These are phyloP conservation scores for Temnothorax rugatulus DNA, from an alignment of 2,888 invertebrate genomes.

Conservation along the genomic window DNA sequence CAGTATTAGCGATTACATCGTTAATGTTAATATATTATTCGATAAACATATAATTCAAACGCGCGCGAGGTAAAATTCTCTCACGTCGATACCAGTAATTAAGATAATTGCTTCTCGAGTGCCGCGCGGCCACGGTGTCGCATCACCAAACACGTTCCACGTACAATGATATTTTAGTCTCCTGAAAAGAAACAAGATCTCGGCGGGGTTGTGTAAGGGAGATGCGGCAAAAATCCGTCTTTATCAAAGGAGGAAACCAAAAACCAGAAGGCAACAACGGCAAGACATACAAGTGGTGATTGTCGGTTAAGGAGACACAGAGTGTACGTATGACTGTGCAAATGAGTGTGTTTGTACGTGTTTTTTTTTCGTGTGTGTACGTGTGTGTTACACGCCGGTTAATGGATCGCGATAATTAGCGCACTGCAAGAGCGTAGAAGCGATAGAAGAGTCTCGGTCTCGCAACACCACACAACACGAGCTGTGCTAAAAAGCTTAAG, in stretches of 20 bases:
- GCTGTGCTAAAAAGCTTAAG: slow-evolving; percentile 75
- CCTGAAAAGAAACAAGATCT: slow-evolving; percentile 80
- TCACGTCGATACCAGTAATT: slow-evolving; percentile 11
- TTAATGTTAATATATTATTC: neutral
- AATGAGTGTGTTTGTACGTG: neutral
- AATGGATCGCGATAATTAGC: slow-evolving; percentile 54
- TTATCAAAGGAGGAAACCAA: slow-evolving; percentile 78
- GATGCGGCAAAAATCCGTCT: slow-evolving; percentile 81
- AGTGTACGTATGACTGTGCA: neutral
- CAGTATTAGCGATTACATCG: neutral
- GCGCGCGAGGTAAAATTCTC: neutral
- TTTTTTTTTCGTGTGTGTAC: neutral
- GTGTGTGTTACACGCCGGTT: slow-evolving; percentile 33
- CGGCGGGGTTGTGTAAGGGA: slow-evolving; percentile 63
- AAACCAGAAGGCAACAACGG: slow-evolving; percentile 71
- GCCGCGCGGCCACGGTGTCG: slow-evolving; percentile 12
- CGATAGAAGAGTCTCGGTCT: slow-evolving; percentile 50
- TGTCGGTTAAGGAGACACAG: slow-evolving; percentile 44
- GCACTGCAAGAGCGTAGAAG: slow-evolving; percentile 54
- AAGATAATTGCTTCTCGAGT: slow-evolving; percentile 23
- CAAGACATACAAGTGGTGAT: slow-evolving; percentile 54
- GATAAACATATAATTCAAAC: neutral
- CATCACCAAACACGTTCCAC: slow-evolving; percentile 84
- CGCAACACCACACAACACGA: slow-evolving; percentile 46
- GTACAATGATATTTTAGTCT: slow-evolving; percentile 74